phyloP scores from a whole-genome alignment of 2,888 invertebrate species.

The Nymphalis c-album region DNA sequence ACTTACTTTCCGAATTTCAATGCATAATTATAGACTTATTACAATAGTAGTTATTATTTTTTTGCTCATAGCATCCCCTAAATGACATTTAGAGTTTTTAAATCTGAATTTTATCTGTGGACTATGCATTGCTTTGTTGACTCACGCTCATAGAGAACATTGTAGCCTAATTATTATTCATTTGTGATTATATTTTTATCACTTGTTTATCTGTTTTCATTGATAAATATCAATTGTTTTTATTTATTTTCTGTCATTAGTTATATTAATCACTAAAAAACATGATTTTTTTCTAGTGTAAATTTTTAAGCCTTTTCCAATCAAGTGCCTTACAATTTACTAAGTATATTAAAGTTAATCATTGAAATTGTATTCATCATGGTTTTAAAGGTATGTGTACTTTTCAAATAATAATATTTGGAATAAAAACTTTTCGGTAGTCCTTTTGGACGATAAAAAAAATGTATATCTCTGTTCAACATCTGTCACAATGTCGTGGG shows the following conservation, averaged over 20 bases:
- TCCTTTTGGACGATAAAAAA: neutral
- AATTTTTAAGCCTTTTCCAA: neutral
- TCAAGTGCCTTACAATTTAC: slow-evolving; percentile 21
- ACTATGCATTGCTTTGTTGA: slow-evolving; percentile 23
- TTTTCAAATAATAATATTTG: neutral
- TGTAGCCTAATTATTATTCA: neutral
- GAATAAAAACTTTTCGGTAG: slow-evolving; percentile 16
- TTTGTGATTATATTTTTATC: slow-evolving; percentile 2
- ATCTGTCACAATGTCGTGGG: slow-evolving; percentile 38
- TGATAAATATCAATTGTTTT: slow-evolving; percentile 30
- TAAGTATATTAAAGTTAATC: slow-evolving; percentile 3
- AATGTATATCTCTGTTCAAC: slow-evolving; percentile 25
- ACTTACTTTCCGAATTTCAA: no score
- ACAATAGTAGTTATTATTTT: neutral
- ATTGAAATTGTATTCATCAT: slow-evolving; percentile 12
- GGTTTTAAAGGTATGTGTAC: slow-evolving; percentile 33
- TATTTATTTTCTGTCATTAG: slow-evolving; percentile 18
- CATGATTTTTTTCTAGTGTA: slow-evolving; percentile 6
- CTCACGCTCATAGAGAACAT: slow-evolving; percentile 16
- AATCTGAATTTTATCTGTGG: slow-evolving; percentile 7
- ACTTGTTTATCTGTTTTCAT: slow-evolving; percentile 25
- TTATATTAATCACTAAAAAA: slow-evolving; percentile 10
- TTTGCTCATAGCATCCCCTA: neutral
- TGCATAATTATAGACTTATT: neutral
- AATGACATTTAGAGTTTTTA: slow-evolving; percentile 20